Evolutionary conservation across 2,113 vertebrate genomes (phyloP).

Genomic region (Leptosomus discolor): DNA sequence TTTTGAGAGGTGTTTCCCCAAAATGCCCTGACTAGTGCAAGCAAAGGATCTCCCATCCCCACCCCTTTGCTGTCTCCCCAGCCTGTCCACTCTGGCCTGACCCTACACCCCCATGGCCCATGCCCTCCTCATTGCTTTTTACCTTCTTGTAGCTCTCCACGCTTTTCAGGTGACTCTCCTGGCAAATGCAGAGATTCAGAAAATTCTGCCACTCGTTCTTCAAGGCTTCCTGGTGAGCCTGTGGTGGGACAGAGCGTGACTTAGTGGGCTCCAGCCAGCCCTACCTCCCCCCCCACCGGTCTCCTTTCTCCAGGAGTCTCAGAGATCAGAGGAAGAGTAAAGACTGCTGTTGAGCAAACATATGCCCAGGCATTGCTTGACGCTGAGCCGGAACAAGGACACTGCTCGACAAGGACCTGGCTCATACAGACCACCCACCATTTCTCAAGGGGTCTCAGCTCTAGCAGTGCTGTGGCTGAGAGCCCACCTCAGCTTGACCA

Average conservation of each 20-base stretch:
- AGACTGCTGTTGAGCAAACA: neutral
- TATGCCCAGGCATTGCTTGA: neutral
- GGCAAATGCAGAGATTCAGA: conserved; percentile 95
- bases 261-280: neutral
- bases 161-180: conserved; percentile 89
- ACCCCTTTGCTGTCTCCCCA: neutral
- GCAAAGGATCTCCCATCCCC: neutral
- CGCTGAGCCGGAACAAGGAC: neutral
- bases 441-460: neutral
- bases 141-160: conserved; percentile 89
- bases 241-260: neutral
- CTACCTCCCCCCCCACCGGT: neutral
- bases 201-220: conserved; percentile 95
- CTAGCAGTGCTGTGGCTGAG: neutral
- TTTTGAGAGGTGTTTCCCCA: neutral
- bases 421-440: neutral
- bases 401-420: neutral
- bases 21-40: neutral
- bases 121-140: neutral
- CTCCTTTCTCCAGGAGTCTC: neutral
- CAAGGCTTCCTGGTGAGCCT: conserved; percentile 88
- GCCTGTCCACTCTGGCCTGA: neutral
- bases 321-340: neutral
- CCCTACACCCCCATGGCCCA: neutral
- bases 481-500: neutral